Evolutionary conservation across 2,888 invertebrate species (phyloP), one percentile per base, ranked within the genome.

Genomic region (Limenitis camilla): DNA sequence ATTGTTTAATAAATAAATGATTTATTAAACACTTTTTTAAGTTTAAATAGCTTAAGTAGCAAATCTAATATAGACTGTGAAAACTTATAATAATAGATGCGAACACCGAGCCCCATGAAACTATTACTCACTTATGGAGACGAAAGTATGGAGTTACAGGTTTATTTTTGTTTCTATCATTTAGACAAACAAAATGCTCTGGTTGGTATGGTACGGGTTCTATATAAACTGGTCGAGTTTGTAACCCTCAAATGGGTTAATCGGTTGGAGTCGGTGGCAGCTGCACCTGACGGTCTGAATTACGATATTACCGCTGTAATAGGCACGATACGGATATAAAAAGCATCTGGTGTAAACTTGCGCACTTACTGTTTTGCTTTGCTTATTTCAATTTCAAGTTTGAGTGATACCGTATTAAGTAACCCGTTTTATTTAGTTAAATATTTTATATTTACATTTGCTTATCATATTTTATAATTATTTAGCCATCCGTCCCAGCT

Each of bases 241-340:
- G 54, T 53, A 55, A 53, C 60, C 56, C 58, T 62, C 61, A 82
- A 84, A 84, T 81, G 82, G 82, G 81, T 86, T 86, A 85, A 86
- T 86, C 81, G 82, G 68, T 73, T 65, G 76, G 67, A 80, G 78
- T 77, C 76, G 69, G 70, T 71, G 71, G 71, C 84, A 78, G 81
- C 81, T 86, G 86, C 74, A 80, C 76, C 80, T 84, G 86, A 84
- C 83, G 78, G 72, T 68, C 76, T 76, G 81, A 85, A 79, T 81
- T 82, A 83, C 79, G 77, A 78, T 71, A 76, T 76, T 74, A 74
- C 58, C 53, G 59, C 59, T 60, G 61, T 64, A 61, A 62, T 61
- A 57, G 58, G 59, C 60, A 52, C 49, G 53, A 49, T 48, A 52
- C 48, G 54, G 52, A 43, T 61, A 56, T 60, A 61, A 63, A 62